A percentile compares a stretch with the other conserved stretches of the same genome.
These are phyloP conservation scores for Schizopygopsis pylzovi DNA, from an alignment of 2,797 vertebrate genomes.

Conservation along the genomic window DNA sequence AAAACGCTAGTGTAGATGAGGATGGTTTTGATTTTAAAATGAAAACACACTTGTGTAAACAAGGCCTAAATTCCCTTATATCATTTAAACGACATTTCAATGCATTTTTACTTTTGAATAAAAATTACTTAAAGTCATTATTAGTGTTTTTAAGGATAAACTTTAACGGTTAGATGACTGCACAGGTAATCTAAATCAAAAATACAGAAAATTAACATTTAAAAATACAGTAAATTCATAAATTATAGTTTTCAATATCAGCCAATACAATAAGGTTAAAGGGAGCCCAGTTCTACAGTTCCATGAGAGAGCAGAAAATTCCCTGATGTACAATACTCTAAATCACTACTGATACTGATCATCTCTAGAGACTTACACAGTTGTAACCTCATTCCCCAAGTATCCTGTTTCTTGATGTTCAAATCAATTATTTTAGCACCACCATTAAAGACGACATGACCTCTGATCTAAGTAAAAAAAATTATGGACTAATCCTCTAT, in stretches of 20 bases:
- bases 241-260: background rate
- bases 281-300: background rate
- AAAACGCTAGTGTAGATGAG: background rate
- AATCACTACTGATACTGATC: background rate
- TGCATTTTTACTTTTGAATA: background rate
- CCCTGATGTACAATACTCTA: background rate
- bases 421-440: slow-evolving; percentile 41
- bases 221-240: background rate
- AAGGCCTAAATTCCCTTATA: too few species aligned
- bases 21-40: background rate
- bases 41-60: too few species aligned
- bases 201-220: background rate
- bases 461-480: slow-evolving; percentile 34
- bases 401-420: slow-evolving; percentile 8
- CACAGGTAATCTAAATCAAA: background rate
- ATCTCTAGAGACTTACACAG: background rate
- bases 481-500: slow-evolving; percentile 39
- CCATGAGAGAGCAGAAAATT: background rate
- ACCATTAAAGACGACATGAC: slow-evolving; percentile 19
- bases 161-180: background rate
- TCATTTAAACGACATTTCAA: background rate
- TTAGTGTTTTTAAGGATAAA: background rate
- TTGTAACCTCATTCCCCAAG: slow-evolving; percentile 4
- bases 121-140: background rate
- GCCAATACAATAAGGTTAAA: background rate